Base-by-base conservation (phyloP, 2,113 vertebrate genomes). In the Aramus guarauna region DNA sequence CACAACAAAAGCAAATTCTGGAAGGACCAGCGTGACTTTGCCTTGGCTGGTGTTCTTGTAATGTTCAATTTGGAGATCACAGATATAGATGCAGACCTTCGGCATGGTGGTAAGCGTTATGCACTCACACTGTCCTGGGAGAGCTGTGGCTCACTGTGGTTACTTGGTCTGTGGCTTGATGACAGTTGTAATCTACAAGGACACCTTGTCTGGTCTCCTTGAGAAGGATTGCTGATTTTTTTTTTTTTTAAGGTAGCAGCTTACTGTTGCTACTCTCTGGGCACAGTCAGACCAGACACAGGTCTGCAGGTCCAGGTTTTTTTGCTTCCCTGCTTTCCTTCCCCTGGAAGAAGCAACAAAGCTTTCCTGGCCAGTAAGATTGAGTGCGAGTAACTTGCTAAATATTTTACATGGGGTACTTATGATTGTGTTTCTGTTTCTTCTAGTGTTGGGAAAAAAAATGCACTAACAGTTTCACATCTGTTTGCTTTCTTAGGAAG, bases 1-100 rank as follows among this genome's bases (percentile, higher is more conserved):
- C 99, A 99, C 97, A 98, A 99, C 91, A 98, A 96, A 74, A 99
- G 99, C 63, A 45, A 83, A 15, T 98, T 98, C 97, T 99, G 99
- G 99, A 99, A 97, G 84, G 80, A 80, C 0, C 93, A 96, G 56
- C 92, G 98, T 64, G 97, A 97, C 86, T 48, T 50, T 3, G 8
- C 79, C 21, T 87, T 98, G 92, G 90, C 98, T 13, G 98, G 99
- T 22, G 73, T 96, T 12, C 98, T 99, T 11, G 83, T 97, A 5
- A 80, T 82, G 17, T 99, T 99, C 94, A 97, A 98, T 7, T 93
- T 98, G 74, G 97, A 98, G 37, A 96, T 98, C 27, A 81, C 93
- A 2, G 98, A 99, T 32, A 96, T 99, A 11, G 98, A 99, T 9
- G 20, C 90, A 2, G 98, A 98, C 12, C 98, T 99, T 52, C 97